These are phyloP conservation scores for Agrypnus murinus DNA, from an alignment of 2,888 invertebrate species.

Conservation along the genomic window DNA sequence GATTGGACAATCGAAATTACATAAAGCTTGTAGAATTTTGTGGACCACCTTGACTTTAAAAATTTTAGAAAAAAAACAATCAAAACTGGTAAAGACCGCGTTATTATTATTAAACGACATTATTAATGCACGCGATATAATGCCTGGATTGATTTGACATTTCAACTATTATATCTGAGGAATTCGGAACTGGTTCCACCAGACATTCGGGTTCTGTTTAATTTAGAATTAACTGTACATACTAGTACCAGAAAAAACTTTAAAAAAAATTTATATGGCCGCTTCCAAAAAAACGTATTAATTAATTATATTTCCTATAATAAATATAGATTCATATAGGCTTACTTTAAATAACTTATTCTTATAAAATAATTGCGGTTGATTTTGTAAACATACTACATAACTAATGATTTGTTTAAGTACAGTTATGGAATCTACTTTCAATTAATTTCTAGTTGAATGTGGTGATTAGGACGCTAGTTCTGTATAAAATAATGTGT, in stretches of 20 bases:
- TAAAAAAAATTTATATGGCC: constrained; percentile 10
- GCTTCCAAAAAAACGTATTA: constrained; percentile 22
- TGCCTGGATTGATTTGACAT: constrained; percentile 37
- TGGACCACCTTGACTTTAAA: constrained; percentile 38
- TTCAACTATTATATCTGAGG: constrained; percentile 36
- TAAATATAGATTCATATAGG: too few species aligned
- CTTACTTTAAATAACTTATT: too few species aligned
- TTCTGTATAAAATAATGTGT: too few species aligned
- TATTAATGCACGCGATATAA: constrained; percentile 19
- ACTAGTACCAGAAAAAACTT: constrained; percentile 12
- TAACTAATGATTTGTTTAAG: too few species aligned
- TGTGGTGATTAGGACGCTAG: too few species aligned
- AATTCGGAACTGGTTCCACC: constrained; percentile 45
- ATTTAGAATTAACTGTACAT: constrained; percentile 36
- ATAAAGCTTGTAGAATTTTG: constrained; percentile 2
- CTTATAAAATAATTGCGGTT: too few species aligned
- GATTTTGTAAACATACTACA: too few species aligned
- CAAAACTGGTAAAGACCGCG: constrained; percentile 10
- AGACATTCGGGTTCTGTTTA: constrained; percentile 41
- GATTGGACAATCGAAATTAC: constrained; percentile 1
- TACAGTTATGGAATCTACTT: too few species aligned
- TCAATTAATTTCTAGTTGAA: too few species aligned
- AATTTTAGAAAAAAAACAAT: constrained; percentile 1
- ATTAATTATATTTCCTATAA: too few species aligned
- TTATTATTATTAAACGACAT: not conserved